Evolutionary conservation across 2,888 invertebrate species (phyloP).

Genomic region (Heliconius sara): DNA sequence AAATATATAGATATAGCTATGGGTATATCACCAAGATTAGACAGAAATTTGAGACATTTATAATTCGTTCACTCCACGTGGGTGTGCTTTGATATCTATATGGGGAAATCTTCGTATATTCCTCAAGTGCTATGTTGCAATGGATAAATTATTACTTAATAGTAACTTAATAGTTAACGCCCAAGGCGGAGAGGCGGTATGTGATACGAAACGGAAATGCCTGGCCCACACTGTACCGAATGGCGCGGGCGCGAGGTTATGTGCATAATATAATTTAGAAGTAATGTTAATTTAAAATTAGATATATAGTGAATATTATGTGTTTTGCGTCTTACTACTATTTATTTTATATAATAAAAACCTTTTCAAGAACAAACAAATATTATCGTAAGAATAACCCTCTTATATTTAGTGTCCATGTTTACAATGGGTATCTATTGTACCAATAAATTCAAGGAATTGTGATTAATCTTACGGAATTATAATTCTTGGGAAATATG

Average conservation of each 20-base stretch:
- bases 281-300: slow-evolving; percentile 2
- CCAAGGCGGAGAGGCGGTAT: slow-evolving; percentile 39
- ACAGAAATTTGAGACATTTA: slow-evolving; percentile 2
- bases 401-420: too few relatives aligned
- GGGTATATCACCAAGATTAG: neutral
- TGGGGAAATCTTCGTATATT: slow-evolving; percentile 12
- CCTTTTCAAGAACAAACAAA: too few relatives aligned
- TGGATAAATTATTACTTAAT: slow-evolving; percentile 32
- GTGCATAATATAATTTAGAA: slow-evolving; percentile 11
- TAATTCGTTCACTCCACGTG: neutral
- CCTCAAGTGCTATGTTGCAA: slow-evolving; percentile 17
- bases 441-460: too few relatives aligned
- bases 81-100: slow-evolving; percentile 17
- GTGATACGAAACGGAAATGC: slow-evolving; percentile 45
- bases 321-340: too few relatives aligned
- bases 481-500: too few relatives aligned
- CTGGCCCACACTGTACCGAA: slow-evolving; percentile 39
- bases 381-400: too few relatives aligned
- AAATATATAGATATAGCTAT: neutral
- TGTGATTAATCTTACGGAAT: too few relatives aligned
- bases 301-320: neutral
- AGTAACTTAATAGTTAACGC: slow-evolving; percentile 30
- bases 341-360: too few relatives aligned
- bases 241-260: slow-evolving; percentile 36
- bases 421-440: too few relatives aligned